Evolutionary conservation across 1,140 invertebrate genomes (phyloP).

Genomic region (Cydia amplana): DNA sequence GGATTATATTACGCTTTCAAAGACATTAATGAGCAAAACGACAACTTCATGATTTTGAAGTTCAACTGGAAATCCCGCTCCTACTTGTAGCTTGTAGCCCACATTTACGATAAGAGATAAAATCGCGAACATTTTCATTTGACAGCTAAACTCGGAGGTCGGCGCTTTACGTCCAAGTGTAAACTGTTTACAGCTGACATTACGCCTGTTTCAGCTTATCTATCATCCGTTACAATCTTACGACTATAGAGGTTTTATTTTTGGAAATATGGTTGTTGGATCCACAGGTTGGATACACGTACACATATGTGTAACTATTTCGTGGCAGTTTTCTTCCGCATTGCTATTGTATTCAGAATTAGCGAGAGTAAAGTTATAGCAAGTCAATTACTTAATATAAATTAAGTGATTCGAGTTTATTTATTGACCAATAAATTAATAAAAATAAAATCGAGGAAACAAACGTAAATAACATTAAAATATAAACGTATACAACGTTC

Average conservation of each 20-base stretch:
- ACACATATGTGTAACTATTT: no score
- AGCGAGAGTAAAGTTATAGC: no score
- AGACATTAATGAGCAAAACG: not conserved
- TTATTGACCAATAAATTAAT: no score
- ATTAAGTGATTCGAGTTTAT: no score
- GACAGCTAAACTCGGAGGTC: constrained; percentile 37
- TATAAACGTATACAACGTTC: no score
- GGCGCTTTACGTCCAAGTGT: constrained; percentile 37
- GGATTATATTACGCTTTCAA: not conserved
- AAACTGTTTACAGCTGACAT: constrained; percentile 42
- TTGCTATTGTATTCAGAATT: no score
- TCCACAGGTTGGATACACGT: no score
- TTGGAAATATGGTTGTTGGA: no score
- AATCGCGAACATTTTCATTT: constrained; percentile 34
- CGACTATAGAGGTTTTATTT: not conserved
- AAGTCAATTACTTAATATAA: no score
- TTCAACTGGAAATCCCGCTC: not conserved
- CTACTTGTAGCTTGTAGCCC: not conserved
- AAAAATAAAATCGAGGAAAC: no score
- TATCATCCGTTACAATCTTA: constrained; percentile 6
- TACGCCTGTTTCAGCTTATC: constrained; percentile 17
- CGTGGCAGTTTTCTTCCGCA: no score
- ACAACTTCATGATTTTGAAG: not conserved
- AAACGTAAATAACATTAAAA: no score
- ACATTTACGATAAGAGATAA: constrained; percentile 39